A percentile compares a stretch with the other conserved stretches of the same genome.
Conservation (phyloP, 2,888 invertebrate species). For the Sipunculus nudus region DNA sequence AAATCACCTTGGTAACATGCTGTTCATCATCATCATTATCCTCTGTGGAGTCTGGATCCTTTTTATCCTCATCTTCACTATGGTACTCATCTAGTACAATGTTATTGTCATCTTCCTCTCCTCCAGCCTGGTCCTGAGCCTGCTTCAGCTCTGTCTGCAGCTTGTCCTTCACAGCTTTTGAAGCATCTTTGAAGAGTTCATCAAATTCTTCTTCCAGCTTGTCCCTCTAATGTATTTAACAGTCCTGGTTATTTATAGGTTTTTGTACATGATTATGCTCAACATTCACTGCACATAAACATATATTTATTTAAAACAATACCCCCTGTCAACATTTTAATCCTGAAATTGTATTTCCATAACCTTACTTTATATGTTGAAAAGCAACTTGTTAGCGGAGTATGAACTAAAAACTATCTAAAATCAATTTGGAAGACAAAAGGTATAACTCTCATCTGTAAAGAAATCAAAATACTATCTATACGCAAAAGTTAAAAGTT, state of each 20-base stretch:
- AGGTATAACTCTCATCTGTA: too few relatives aligned
- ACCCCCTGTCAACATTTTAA: too few relatives aligned
- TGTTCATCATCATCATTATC: slow-evolving; percentile 49
- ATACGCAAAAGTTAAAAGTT: too few relatives aligned
- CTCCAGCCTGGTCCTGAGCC: slow-evolving; percentile 18
- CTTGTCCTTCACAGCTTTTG: slow-evolving; percentile 55
- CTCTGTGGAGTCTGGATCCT: slow-evolving; percentile 52
- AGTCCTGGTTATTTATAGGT: background rate
- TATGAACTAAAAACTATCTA: too few relatives aligned
- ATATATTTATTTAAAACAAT: background rate
- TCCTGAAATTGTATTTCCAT: too few relatives aligned
- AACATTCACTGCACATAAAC: background rate
- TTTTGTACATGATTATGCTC: background rate
- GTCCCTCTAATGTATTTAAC: slow-evolving; percentile 41
- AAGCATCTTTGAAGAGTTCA: slow-evolving; percentile 52
- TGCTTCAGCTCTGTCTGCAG: slow-evolving; percentile 48
- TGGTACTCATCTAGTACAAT: slow-evolving; percentile 56
- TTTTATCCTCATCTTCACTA: slow-evolving; percentile 57
- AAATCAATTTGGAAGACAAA: too few relatives aligned
- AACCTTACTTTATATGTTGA: too few relatives aligned
- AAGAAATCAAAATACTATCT: too few relatives aligned
- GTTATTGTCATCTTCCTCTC: slow-evolving; percentile 48
- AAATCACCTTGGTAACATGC: slow-evolving; percentile 57
- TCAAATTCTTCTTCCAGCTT: slow-evolving; percentile 57
- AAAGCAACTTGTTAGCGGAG: too few relatives aligned